phyloP scores from a whole-genome alignment of 2,113 vertebrate species.

The Catharus bicknelli region DNA sequence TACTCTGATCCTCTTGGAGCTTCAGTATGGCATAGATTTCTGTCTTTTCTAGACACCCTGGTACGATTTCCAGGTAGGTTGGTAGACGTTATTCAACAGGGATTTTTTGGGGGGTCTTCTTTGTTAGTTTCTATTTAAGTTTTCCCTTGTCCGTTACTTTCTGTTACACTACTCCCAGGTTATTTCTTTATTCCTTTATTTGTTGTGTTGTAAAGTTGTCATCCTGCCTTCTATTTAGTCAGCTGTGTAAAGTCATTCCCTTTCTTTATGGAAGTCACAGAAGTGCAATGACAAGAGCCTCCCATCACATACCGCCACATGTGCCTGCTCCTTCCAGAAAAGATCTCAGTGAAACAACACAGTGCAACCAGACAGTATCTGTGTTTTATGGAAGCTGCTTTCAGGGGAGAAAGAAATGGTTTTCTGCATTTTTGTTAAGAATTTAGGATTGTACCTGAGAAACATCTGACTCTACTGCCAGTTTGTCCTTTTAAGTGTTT shows the following conservation, averaged over 20 bases:
- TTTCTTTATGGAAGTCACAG: background rate
- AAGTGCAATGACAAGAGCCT: background rate
- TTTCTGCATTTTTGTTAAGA: background rate
- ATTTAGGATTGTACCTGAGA: background rate
- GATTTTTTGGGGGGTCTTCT: background rate
- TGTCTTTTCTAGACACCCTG: background rate
- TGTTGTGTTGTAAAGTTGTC: background rate
- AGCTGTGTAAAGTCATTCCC: background rate
- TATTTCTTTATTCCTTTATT: background rate
- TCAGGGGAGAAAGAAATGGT: fast-evolving
- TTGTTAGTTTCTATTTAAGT: background rate
- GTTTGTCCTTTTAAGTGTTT: background rate
- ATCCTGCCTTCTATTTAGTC: background rate
- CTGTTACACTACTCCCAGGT: background rate
- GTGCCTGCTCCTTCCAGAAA: background rate
- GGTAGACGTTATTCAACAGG: background rate
- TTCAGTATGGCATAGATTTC: background rate
- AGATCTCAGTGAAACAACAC: background rate
- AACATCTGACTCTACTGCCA: background rate
- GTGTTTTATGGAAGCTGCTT: background rate
- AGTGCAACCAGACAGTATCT: no score
- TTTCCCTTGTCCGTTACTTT: background rate
- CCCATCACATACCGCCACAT: background rate
- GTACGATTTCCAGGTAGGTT: background rate
- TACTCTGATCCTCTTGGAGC: background rate